Evolutionary conservation across 1,140 invertebrate species (phyloP), one percentile per base, ranked within the genome.

Genomic region (Leptinotarsa undecemlineata): DNA sequence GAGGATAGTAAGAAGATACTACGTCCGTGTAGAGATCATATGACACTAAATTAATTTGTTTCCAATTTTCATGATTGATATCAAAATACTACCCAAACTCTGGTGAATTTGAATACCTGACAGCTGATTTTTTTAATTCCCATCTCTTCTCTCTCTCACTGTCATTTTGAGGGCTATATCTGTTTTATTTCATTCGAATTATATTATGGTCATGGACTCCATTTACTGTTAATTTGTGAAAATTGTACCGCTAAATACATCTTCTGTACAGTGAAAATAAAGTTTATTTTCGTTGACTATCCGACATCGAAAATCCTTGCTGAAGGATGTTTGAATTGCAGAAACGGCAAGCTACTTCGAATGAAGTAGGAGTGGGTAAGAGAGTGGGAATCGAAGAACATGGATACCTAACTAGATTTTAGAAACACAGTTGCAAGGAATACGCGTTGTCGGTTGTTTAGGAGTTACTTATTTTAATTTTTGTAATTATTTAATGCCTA

Each of bases 381-480:
- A 13, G 20, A 64, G 63, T 19, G 63, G 63, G 63, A 21, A 67
- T 67, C 0, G n/a, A 48, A 69, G 42, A 69, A 69, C 68, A 69
- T 69, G 68, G 33, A 48, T 21, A 48, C 26, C 42, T 48, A 20
- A 69, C 19, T 69, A 15, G 26, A 70, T 23, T 21, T 47, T 26
- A 47, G 62, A 73, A 47, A 68, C 64, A 23, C 23, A 63, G 33
- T 63, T 42, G 15, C 64, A 48, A 26, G 72, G 62, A 69, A 62
- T 60, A 70, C 68, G 74, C 70, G 71, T 70, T 73, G 67, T 63
- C 61, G 74, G 74, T 75, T 73, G 63, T 75, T 76, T 62, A 73
- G 17, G 72, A 71, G 14, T 71, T 17, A 62, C 51, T 75, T 73
- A 68, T 15, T 77, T 77, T 77, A 15, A 69, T 69, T 74, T 77